Conservation (phyloP, 2,797 vertebrate genomes). For the Coluber constrictor region DNA sequence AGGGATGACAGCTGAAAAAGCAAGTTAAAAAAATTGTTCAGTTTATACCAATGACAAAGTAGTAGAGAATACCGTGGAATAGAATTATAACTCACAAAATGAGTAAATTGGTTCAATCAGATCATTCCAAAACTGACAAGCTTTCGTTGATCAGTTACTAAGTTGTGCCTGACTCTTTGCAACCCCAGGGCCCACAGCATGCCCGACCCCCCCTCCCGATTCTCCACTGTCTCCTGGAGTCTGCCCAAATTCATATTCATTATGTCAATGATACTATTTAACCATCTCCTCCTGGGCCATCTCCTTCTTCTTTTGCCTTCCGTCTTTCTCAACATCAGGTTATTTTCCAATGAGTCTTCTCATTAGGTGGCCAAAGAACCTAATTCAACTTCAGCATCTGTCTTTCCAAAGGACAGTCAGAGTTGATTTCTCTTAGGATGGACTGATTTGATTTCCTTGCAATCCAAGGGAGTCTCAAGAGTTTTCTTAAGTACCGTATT, state of each 20-base stretch:
- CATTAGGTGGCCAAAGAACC: neutral
- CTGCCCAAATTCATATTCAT: neutral
- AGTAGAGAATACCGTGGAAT: neutral
- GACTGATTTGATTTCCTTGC: neutral
- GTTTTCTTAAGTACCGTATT: too few relatives aligned
- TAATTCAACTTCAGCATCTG: neutral
- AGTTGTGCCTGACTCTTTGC: neutral
- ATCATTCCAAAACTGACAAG: rapidly evolving
- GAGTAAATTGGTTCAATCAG: neutral
- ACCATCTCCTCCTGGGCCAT: neutral
- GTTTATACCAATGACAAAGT: neutral
- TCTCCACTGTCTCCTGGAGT: neutral
- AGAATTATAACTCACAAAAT: neutral
- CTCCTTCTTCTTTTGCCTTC: neutral
- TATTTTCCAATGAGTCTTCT: neutral
- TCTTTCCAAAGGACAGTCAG: neutral
- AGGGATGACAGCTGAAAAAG: neutral
- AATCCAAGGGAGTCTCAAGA: neutral
- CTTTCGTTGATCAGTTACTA: neutral
- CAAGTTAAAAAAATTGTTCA: neutral
- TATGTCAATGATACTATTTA: neutral
- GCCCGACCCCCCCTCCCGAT: neutral
- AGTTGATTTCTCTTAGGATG: neutral
- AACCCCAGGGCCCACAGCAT: neutral
- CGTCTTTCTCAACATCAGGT: neutral